These are phyloP conservation scores for Drosophila setifemur DNA, from an alignment of 1,140 invertebrate species.

Conservation along the genomic window DNA sequence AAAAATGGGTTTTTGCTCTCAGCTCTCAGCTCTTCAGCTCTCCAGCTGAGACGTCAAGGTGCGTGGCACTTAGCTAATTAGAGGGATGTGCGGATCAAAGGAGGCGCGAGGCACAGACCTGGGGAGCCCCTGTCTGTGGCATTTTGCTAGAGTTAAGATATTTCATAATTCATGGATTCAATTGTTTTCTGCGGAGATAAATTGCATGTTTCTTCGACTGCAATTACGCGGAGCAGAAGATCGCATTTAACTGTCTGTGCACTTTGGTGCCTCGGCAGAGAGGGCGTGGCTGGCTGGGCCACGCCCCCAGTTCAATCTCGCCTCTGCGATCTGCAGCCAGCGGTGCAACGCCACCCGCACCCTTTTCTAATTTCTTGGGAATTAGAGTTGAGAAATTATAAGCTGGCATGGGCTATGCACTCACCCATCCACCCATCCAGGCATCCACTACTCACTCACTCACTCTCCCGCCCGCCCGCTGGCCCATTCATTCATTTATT, in stretches of 20 bases:
- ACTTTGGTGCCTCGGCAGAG: conserved; percentile 36
- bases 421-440: neutral
- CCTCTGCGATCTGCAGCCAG: conserved; percentile 30
- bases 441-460: too few relatives aligned
- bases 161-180: conserved; percentile 72
- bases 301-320: conserved; percentile 51
- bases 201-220: conserved; percentile 63
- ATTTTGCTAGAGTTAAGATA: conserved; percentile 59
- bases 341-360: conserved; percentile 16
- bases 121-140: conserved; percentile 27
- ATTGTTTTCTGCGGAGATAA: conserved; percentile 55
- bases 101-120: too few relatives aligned
- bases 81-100: conserved; percentile 9
- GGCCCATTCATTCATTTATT: conserved; percentile 37
- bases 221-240: conserved; percentile 29
- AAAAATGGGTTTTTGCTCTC: conserved; percentile 50
- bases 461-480: neutral
- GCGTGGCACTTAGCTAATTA: conserved; percentile 70
- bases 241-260: conserved; percentile 68
- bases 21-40: too few relatives aligned
- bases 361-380: conserved; percentile 76
- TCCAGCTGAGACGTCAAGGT: conserved; percentile 21
- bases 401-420: conserved; percentile 35
- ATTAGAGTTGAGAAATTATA: conserved; percentile 72
- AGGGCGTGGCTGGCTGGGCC: conserved; percentile 1